Evolutionary conservation across 2,797 vertebrate species (phyloP), one percentile per base, ranked within the genome.

Genomic region (Galaxias olidus): DNA sequence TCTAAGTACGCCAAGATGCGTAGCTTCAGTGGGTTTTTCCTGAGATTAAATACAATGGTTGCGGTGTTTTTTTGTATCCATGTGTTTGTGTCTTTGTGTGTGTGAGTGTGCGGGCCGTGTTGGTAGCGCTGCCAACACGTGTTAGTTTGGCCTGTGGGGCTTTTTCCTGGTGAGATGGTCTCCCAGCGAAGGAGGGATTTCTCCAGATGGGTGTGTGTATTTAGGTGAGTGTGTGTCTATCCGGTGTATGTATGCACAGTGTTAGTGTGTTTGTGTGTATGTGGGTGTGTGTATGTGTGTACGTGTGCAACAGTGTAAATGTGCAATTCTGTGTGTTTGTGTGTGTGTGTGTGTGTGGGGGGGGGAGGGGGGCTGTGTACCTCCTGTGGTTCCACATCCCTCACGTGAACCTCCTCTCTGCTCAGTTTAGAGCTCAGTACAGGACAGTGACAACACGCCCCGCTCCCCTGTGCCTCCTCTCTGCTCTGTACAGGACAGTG

Each of bases 161-260:
- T 63, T 61, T 51, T 74, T 74, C 72, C 56, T 63, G 70, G 69
- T 69, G 72, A 74, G 73, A 76, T 76, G 68, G 71, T 74, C 69
- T 66, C 69, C 64, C n/a, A 47, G 66, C 30, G 30, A 30, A 30
- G 55, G 65, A 72, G 62, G 55, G 73, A 77, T 66, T 69, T 69
- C 76, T 79, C 76, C 76, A 81, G 74, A 76, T 81, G 30, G 30
- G 30, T 2, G 76, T 78, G 71, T 74, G 71, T 66, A 80, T 69
- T 30, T 30, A 30, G 2, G 30, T 47, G 3, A 3, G 45, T 47
- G 45, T 47, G 45, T 47, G 45, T 47, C n/a, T n/a, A n/a, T n/a
- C n/a, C n/a, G n/a, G n/a, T n/a, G n/a, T n/a, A n/a, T n/a, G n/a
- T n/a, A n/a, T n/a, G n/a, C n/a, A n/a, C n/a, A n/a, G n/a, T n/a